These are phyloP conservation scores for Bruchidius siliquastri DNA, from an alignment of 2,888 invertebrate species.

Conservation along the genomic window DNA sequence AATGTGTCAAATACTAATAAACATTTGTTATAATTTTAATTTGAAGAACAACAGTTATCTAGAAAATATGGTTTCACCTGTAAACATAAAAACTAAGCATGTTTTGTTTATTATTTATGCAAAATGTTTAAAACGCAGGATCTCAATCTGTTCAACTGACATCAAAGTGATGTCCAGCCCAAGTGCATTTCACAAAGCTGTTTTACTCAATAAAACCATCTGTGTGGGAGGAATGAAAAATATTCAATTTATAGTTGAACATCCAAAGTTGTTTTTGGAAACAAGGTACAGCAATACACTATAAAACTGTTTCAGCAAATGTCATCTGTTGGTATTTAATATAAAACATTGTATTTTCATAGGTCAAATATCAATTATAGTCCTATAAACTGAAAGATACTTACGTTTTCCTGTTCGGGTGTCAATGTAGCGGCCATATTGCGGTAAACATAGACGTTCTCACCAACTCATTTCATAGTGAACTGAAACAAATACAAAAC, in stretches of 20 bases:
- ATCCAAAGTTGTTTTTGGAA: background rate
- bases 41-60: background rate
- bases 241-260: background rate
- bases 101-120: background rate
- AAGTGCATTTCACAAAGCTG: background rate
- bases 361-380: background rate
- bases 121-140: too few relatives aligned
- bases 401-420: conserved; percentile 74
- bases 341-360: background rate
- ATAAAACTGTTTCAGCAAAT: background rate
- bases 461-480: background rate
- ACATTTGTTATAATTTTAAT: too few relatives aligned
- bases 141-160: too few relatives aligned
- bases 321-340: background rate
- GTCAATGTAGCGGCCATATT: conserved; percentile 68
- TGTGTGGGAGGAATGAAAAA: background rate
- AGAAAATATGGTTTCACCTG: background rate
- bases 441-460: conserved; percentile 21
- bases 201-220: background rate
- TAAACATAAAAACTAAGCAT: background rate
- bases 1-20: too few relatives aligned
- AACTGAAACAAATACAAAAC: background rate
- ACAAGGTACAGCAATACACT: background rate
- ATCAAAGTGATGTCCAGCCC: too few relatives aligned
- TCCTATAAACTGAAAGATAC: conserved; percentile 35